Percentiles rank a stretch among this genome's conserved stretches.
phyloP scores from a whole-genome alignment of 2,113 vertebrate species.

The Andinoacara biseriatus region DNA sequence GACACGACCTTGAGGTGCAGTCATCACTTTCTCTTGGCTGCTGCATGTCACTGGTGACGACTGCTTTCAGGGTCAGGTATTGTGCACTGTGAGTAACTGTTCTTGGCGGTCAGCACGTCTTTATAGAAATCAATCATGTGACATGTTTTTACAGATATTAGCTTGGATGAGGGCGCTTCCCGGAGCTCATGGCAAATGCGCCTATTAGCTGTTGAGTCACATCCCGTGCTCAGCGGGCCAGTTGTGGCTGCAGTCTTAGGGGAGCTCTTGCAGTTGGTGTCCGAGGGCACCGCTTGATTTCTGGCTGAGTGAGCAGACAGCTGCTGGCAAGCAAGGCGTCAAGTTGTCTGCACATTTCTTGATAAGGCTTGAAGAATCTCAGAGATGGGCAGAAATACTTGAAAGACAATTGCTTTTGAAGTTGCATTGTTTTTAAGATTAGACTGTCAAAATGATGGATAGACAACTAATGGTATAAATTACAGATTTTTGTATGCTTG shows the following conservation, averaged over 20 bases:
- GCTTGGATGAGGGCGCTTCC: conserved; percentile 58
- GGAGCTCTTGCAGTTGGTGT: conserved; percentile 74
- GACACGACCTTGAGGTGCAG: conserved; percentile 61
- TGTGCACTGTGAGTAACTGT: conserved; percentile 56
- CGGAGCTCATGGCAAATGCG: conserved; percentile 50
- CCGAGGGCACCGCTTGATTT: conserved; percentile 66
- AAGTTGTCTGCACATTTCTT: conserved; percentile 64
- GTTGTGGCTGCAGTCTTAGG: conserved; percentile 68
- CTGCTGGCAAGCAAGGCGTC: conserved; percentile 73
- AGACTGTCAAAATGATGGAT: neutral
- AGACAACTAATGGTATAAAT: neutral
- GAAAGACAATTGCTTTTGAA: neutral
- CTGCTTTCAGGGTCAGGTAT: conserved; percentile 50
- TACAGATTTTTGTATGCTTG: no score
- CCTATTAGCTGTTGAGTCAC: conserved; percentile 64
- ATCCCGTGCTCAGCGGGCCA: conserved; percentile 63
- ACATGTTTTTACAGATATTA: conserved; percentile 46
- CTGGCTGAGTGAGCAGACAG: conserved; percentile 74
- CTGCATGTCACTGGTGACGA: conserved; percentile 33
- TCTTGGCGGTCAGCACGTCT: conserved; percentile 38
- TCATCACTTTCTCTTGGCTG: conserved; percentile 65
- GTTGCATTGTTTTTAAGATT: neutral
- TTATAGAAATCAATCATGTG: conserved; percentile 44
- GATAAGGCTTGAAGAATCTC: conserved; percentile 49
- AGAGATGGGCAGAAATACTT: conserved; percentile 5